Evolutionary conservation across 2,113 vertebrate genomes (phyloP).

Genomic region (Ctenomys sociabilis): DNA sequence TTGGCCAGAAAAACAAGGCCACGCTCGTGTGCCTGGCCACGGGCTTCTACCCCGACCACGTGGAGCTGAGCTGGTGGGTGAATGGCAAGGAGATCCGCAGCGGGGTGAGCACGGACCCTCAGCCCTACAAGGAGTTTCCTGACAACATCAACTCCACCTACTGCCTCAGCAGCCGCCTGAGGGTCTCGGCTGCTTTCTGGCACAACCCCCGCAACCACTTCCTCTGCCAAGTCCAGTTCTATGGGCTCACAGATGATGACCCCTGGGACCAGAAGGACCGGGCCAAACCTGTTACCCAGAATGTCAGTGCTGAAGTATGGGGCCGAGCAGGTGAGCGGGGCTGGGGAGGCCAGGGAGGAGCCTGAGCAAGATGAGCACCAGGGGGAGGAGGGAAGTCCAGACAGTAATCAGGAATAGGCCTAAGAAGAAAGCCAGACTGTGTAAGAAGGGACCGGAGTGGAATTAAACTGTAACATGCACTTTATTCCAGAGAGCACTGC

Average conservation of each 20-base stretch:
- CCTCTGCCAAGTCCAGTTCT: conserved; percentile 86
- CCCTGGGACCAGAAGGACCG: rapidly evolving
- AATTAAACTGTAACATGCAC: no score
- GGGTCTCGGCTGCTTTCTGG: conserved; percentile 84
- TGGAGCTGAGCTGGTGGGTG: conserved; percentile 88
- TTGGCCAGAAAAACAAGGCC: conserved; percentile 81
- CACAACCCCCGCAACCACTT: conserved; percentile 78
- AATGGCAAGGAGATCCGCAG: rapidly evolving
- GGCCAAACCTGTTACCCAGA: conserved; percentile 47
- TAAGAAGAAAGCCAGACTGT: neutral
- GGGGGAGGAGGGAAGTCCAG: neutral
- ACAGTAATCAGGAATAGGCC: neutral
- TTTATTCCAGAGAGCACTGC: neutral
- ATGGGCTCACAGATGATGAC: neutral
- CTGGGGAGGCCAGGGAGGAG: rapidly evolving
- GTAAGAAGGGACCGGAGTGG: neutral
- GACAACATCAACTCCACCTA: neutral
- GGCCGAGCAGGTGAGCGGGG: conserved; percentile 54
- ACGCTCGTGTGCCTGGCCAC: conserved; percentile 92
- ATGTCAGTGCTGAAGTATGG: neutral
- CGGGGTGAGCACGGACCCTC: conserved; percentile 86
- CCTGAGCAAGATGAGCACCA: no score
- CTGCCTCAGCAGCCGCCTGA: conserved; percentile 90
- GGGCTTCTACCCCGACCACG: conserved; percentile 93
- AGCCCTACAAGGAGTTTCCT: conserved; percentile 44